Evolutionary conservation across 2,113 vertebrate genomes (phyloP).

Genomic region (Raja brachyura): DNA sequence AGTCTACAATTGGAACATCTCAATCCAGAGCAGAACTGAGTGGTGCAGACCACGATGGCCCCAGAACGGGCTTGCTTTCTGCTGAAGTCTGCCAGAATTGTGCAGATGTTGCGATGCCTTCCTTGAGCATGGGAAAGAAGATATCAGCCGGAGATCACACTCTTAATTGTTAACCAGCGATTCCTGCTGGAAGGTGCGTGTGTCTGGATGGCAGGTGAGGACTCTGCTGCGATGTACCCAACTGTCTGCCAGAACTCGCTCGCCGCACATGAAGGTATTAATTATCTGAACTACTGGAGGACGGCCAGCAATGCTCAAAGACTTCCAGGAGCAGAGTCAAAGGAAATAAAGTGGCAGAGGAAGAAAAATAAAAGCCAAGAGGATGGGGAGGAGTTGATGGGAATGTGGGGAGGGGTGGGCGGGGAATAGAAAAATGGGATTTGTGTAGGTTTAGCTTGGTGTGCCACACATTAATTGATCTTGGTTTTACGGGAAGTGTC

Average conservation of each 20-base stretch:
- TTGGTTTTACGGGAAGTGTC: too few relatives aligned
- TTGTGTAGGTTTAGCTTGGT: too few relatives aligned
- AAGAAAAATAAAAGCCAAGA: neutral
- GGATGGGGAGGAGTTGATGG: too few relatives aligned
- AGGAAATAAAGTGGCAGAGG: too few relatives aligned
- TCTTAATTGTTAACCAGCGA: slow-evolving; percentile 24
- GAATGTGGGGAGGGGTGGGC: too few relatives aligned
- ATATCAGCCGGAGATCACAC: slow-evolving; percentile 16
- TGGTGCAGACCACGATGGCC: neutral
- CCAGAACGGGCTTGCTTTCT: neutral
- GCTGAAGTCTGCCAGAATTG: neutral
- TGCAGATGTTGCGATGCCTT: neutral
- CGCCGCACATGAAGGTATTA: neutral
- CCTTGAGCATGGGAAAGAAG: neutral
- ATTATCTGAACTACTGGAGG: neutral
- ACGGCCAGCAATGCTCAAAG: neutral
- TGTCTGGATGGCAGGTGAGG: neutral
- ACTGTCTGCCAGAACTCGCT: neutral
- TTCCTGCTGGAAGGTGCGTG: slow-evolving; percentile 23
- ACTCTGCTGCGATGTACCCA: neutral
- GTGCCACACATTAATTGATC: too few relatives aligned
- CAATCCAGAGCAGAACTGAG: neutral
- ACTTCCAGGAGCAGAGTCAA: neutral
- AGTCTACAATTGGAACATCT: neutral
- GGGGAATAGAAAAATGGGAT: too few relatives aligned